Evolutionary conservation across 2,113 vertebrate species (phyloP), one percentile per base, ranked within the genome.

Genomic region (Tragelaphus buxtoni): DNA sequence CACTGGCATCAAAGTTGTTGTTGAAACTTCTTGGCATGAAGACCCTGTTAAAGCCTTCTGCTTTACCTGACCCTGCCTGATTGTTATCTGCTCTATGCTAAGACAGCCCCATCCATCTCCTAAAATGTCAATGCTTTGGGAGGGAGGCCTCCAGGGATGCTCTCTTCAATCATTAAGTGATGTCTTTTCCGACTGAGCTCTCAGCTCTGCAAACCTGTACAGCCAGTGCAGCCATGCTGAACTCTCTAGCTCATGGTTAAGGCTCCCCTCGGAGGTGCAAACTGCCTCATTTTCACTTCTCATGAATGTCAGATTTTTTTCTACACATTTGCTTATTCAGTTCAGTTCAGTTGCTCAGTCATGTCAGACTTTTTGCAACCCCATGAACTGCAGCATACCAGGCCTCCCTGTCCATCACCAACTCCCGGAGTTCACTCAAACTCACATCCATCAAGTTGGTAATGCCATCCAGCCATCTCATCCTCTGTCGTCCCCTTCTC

Each of bases 251-350:
- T 90, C 63, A 76, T 2, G 26, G 10, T 32, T 90, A 69, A 93
- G 26, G n/a, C 39, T 84, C 77, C 90, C 56, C 30, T 8, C 17
- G 14, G 93, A 97, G 89, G 74, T 90, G 49, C 60, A 93, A 93
- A 93, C n/a, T 58, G 80, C 60, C 80, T 96, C 55, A 58, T 93
- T 95, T 93, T 97, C 89, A 93, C 76, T 61, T 91, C 39, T 80
- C 42, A 10, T 51, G 53, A 93, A 76, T 45, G 47, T 63, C 65
- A 83, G n/a, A 1, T 53, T 91, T 89, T 93, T 83, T 32, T 1
- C 86, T 95, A 84, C 86, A 45, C 83, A 61, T 47, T 82, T 26
- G 2, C 28, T 89, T 55, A 86, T 96, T 93, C 47, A 12, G 10
- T 12, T 47, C 47, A 47, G 47, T 11, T 47, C 47, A 47, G 47